These are phyloP conservation scores for Bimastos eiseni DNA, from an alignment of 2,888 invertebrate species.

Conservation along the genomic window DNA sequence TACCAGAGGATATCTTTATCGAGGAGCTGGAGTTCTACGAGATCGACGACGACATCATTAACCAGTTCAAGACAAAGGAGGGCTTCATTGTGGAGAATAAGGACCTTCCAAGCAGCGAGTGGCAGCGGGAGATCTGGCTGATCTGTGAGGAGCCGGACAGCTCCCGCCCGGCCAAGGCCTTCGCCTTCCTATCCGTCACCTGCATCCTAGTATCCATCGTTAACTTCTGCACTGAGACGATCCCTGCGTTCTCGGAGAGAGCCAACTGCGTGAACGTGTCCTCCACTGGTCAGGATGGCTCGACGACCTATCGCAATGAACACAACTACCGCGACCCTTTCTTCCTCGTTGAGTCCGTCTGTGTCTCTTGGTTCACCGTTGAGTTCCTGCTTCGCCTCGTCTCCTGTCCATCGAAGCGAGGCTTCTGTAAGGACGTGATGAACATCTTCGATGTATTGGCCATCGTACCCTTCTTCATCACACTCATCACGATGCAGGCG, in stretches of 20 bases:
- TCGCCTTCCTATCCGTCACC: slow-evolving; percentile 62
- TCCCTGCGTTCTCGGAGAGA: slow-evolving; percentile 57
- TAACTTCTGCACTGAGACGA: slow-evolving; percentile 65
- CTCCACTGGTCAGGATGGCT: not conserved
- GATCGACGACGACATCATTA: slow-evolving; percentile 60
- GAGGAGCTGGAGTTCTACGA: slow-evolving; percentile 63
- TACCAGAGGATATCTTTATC: slow-evolving; percentile 64
- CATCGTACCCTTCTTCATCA: slow-evolving; percentile 59
- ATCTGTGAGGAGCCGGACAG: slow-evolving; percentile 63
- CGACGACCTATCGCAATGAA: not conserved
- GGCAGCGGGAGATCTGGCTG: slow-evolving; percentile 59
- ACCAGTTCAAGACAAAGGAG: slow-evolving; percentile 49
- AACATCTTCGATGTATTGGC: slow-evolving; percentile 60
- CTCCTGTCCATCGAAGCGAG: slow-evolving; percentile 53
- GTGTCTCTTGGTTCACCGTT: slow-evolving; percentile 60
- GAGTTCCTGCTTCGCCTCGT: slow-evolving; percentile 54
- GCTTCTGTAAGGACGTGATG: slow-evolving; percentile 52
- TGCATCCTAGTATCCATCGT: slow-evolving; percentile 64
- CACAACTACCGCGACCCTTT: slow-evolving; percentile 47
- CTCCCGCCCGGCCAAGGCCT: slow-evolving; percentile 57
- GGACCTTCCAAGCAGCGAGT: slow-evolving; percentile 52
- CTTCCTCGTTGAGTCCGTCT: slow-evolving; percentile 57
- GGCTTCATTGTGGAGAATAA: slow-evolving; percentile 39
- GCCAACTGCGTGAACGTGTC: slow-evolving; percentile 49
- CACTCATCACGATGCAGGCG: slow-evolving; percentile 47